Conservation (phyloP, 2,888 invertebrate genomes). For the Polydrusus pterygomalis region DNA sequence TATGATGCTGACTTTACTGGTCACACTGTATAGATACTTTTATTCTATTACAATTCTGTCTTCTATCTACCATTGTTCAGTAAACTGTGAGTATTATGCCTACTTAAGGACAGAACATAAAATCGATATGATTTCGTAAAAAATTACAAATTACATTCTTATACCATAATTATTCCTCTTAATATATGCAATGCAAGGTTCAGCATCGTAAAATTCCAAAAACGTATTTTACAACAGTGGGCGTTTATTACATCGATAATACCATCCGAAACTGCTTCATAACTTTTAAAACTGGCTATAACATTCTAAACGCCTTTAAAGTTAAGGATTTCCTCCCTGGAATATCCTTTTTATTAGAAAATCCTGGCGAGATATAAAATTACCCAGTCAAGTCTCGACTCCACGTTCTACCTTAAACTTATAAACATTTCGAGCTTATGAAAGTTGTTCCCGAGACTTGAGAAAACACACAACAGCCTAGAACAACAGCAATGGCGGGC, state of each 20-base stretch:
- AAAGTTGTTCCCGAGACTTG: constrained; percentile 44
- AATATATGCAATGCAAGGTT: not conserved
- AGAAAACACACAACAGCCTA: constrained; percentile 48
- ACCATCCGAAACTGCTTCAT: not conserved
- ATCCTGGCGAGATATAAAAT: constrained; percentile 43
- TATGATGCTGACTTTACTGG: no score
- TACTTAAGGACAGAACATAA: no score
- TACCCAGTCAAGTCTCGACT: constrained; percentile 50
- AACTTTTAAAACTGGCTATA: constrained; percentile 25
- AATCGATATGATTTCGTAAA: no score
- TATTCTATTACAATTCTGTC: no score
- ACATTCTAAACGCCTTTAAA: constrained; percentile 21
- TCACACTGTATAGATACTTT: no score
- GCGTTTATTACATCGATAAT: constrained; percentile 28
- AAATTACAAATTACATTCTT: no score
- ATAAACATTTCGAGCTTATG: constrained; percentile 50
- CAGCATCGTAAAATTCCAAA: constrained; percentile 1
- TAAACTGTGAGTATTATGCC: no score
- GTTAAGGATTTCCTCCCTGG: constrained; percentile 22
- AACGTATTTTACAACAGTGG: constrained; percentile 10
- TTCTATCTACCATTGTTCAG: no score
- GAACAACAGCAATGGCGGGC: constrained; percentile 47
- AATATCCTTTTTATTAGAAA: constrained; percentile 42
- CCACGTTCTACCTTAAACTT: constrained; percentile 49
- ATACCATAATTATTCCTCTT: no score